Base-by-base conservation (phyloP, 1,140 invertebrate genomes). In the Proctacanthus coquilletti region DNA sequence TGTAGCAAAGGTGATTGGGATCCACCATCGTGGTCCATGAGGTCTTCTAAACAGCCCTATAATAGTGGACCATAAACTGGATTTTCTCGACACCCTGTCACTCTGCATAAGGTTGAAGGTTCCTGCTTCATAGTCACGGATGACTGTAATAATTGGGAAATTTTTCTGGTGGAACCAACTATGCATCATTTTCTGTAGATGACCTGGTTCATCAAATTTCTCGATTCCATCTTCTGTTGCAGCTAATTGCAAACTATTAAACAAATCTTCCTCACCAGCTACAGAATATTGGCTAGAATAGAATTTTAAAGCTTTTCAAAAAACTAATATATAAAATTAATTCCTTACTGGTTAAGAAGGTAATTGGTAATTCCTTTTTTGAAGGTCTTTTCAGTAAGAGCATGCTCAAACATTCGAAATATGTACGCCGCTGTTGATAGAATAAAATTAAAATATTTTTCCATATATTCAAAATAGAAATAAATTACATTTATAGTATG, bases 351-450 rank as follows among this genome's bases (percentile, higher is more conserved):
- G n/a, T n/a, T n/a, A n/a, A n/a, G n/a, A n/a, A 87, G 60, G 51
- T 86, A 88, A 49, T 77, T 80, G 0, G 75, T 75, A 2, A 93
- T 63, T 20, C 86, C 89, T 33, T 67, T 67, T 44, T 77, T 77
- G 61, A 95, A 95, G 1, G 81, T 80, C 11, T 73, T 57, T 15
- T 80, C 75, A 1, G 84, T 83, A 1, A 97, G 63, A 45, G 93
- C 92, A 55, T 87, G 74, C 43, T 86, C 74, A 81, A 94, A 89
- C 92, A 96, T 97, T n/a, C n/a, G n/a, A n/a, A n/a, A n/a, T n/a
- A n/a, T n/a, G n/a, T n/a, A n/a, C n/a, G n/a, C n/a, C n/a, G n/a
- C n/a, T n/a, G n/a, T n/a, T n/a, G n/a, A n/a, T n/a, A n/a, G n/a
- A n/a, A n/a, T n/a, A n/a, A n/a, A n/a, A n/a, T n/a, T n/a, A n/a